Percentiles rank a stretch among this genome's conserved stretches.
These are phyloP conservation scores for Diadegma fenestrale DNA, from an alignment of 2,888 invertebrate species.

Conservation along the genomic window DNA sequence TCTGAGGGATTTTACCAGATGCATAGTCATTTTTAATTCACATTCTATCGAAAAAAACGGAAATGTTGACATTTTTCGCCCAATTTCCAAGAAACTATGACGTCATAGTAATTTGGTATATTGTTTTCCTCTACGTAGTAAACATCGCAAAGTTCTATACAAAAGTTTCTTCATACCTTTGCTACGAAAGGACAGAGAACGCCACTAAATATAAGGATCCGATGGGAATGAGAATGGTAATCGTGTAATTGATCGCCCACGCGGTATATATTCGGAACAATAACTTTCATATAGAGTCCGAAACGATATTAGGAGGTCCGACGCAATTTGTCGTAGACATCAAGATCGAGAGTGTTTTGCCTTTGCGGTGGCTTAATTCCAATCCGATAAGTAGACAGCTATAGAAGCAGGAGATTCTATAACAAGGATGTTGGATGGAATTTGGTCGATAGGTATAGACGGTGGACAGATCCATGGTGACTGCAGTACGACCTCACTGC, in stretches of 20 bases:
- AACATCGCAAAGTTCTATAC: no score
- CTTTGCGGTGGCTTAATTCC: constrained; percentile 1
- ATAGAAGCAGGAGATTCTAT: neutral
- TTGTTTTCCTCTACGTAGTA: no score
- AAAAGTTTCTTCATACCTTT: no score
- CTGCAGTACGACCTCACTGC: neutral
- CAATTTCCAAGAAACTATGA: no score
- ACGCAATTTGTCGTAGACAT: neutral
- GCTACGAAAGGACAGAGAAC: no score
- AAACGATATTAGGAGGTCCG: neutral
- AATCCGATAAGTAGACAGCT: constrained; percentile 41
- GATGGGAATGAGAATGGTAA: neutral
- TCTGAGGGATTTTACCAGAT: no score
- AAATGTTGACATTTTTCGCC: no score
- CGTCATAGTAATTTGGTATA: no score
- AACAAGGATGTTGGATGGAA: constrained; percentile 4
- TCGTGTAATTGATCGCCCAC: neutral
- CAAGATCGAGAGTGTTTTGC: constrained; percentile 7
- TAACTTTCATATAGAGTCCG: neutral
- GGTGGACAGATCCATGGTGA: constrained; percentile 1
- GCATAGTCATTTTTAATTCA: no score
- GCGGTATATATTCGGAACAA: neutral
- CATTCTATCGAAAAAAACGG: no score
- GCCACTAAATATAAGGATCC: neutral
- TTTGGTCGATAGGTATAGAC: constrained; percentile 21